Conservation (phyloP, 2,888 invertebrate species). For the Hoplodrina ambigua region DNA sequence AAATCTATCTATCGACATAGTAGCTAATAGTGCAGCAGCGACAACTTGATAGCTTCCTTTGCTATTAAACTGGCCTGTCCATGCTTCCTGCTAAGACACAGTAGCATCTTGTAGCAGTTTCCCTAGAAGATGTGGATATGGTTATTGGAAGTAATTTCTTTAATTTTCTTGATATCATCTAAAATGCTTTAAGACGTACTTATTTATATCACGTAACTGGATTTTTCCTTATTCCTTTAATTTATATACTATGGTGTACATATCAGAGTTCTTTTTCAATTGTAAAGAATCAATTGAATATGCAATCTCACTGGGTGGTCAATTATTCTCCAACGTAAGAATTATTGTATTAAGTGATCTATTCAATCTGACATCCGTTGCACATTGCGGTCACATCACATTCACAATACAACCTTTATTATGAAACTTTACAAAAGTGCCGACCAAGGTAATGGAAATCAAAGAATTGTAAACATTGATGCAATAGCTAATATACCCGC, state of each 20-base stretch:
- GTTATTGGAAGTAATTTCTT: conserved; percentile 43
- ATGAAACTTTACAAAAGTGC: conserved; percentile 39
- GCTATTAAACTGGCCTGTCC: conserved; percentile 74
- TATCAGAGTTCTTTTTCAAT: not conserved
- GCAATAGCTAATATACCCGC: conserved; percentile 37
- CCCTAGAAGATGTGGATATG: conserved; percentile 55
- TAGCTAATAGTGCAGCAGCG: conserved; percentile 80
- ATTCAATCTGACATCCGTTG: conserved; percentile 47
- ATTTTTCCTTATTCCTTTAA: not conserved
- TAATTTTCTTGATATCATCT: conserved; percentile 34
- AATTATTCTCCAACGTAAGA: conserved; percentile 40
- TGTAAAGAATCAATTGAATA: conserved; percentile 19
- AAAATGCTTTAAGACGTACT: conserved; percentile 6
- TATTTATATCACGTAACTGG: conserved; percentile 16
- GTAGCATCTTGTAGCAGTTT: conserved; percentile 59
- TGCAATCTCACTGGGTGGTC: conserved; percentile 30
- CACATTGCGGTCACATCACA: conserved; percentile 56
- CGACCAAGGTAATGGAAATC: conserved; percentile 51
- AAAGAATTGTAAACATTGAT: conserved; percentile 25
- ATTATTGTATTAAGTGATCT: conserved; percentile 41
- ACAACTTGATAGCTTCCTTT: conserved; percentile 89
- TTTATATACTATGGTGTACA: not conserved
- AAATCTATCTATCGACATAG: conserved; percentile 83
- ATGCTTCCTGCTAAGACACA: conserved; percentile 70
- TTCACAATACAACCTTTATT: conserved; percentile 51